A percentile compares a stretch with the other conserved stretches of the same genome.
Evolutionary conservation across 2,888 invertebrate species (phyloP).

Genomic region (Venusia cambrica): DNA sequence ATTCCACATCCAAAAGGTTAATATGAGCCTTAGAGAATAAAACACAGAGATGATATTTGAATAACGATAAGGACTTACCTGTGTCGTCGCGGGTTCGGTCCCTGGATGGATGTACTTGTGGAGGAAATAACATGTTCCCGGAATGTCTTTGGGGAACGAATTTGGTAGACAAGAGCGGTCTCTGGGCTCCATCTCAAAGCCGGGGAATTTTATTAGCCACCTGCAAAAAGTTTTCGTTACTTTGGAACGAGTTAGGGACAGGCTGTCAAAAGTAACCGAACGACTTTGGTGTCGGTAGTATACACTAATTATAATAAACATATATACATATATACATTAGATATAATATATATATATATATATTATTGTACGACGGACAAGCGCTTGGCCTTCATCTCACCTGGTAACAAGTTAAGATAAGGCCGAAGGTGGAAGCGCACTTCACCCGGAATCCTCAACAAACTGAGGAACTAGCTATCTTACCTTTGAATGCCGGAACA

Average conservation of each 20-base stretch:
- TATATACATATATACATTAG: too few species aligned
- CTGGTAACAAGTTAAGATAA: too few species aligned
- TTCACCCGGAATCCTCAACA: too few species aligned
- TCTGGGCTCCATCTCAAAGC: constrained; percentile 89
- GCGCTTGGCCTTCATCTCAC: too few species aligned
- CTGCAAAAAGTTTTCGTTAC: constrained; percentile 64
- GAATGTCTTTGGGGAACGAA: constrained; percentile 89
- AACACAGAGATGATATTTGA: constrained; percentile 6
- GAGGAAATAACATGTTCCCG: constrained; percentile 93
- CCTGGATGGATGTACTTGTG: constrained; percentile 88
- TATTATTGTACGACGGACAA: too few species aligned
- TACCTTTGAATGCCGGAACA: too few species aligned
- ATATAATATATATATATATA: too few species aligned
- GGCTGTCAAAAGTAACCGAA: not conserved
- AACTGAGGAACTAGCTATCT: too few species aligned
- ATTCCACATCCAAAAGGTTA: constrained; percentile 1
- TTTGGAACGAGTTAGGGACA: constrained; percentile 12
- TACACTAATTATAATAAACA: too few species aligned
- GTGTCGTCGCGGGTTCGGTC: constrained; percentile 79
- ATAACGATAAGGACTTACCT: constrained; percentile 53
- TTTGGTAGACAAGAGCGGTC: constrained; percentile 89
- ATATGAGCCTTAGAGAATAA: constrained; percentile 1
- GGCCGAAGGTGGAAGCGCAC: too few species aligned
- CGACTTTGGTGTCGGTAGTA: not conserved
- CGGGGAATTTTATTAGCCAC: constrained; percentile 87